Conservation (phyloP, 2,888 invertebrate genomes). For the Amiota minor region DNA sequence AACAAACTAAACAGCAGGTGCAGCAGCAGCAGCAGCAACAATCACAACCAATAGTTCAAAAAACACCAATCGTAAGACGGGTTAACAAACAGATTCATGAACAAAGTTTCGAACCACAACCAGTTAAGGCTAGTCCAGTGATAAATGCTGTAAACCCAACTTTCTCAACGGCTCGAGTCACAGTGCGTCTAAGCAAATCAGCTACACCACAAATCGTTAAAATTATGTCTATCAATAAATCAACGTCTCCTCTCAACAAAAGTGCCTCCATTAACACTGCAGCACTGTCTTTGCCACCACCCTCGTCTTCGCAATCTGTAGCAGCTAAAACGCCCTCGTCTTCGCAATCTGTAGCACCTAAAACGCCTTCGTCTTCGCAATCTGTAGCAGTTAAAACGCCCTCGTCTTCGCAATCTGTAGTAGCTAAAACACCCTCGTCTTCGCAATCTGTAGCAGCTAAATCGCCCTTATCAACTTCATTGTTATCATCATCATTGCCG, state of each 20-base stretch:
- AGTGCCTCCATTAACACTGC: slow-evolving; percentile 45
- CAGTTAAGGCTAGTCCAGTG: neutral
- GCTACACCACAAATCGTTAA: slow-evolving; percentile 50
- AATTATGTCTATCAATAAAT: slow-evolving; percentile 41
- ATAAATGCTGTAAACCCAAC: neutral
- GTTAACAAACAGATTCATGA: neutral
- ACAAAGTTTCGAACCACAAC: neutral
- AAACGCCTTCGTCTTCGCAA: slow-evolving; percentile 17
- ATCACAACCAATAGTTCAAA: neutral
- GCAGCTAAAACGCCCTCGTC: neutral
- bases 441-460: neutral
- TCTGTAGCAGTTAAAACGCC: neutral
- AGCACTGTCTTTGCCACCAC: slow-evolving; percentile 51
- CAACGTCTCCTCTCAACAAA: slow-evolving; percentile 33
- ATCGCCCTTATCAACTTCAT: neutral
- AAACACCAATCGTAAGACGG: slow-evolving; percentile 21
- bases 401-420: too few relatives aligned
- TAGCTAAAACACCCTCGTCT: slow-evolving; percentile 54
- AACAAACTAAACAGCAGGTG: slow-evolving; percentile 7
- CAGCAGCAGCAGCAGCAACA: neutral
- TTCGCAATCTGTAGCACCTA: neutral
- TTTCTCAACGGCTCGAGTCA: slow-evolving; percentile 17
- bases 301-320: slow-evolving; percentile 37
- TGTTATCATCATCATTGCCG: neutral
- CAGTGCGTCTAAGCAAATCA: slow-evolving; percentile 3